Evolutionary conservation across 1,140 invertebrate species (phyloP).

Genomic region (Brachionus paranguensis): DNA sequence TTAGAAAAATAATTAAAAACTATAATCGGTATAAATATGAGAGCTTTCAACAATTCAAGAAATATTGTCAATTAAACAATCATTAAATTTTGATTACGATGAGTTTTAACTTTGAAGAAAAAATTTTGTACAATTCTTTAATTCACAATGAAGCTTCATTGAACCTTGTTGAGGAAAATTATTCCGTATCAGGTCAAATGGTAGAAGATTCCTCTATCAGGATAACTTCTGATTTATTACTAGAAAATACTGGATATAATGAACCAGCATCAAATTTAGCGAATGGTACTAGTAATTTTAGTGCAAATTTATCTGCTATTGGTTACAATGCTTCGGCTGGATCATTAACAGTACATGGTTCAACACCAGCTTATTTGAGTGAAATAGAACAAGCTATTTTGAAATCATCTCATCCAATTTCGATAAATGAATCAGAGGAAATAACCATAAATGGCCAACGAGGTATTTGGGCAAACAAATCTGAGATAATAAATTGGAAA

Average conservation of each 20-base stretch:
- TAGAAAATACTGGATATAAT: neutral
- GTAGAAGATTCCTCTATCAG: neutral
- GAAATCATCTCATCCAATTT: neutral
- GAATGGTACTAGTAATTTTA: neutral
- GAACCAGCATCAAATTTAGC: neutral
- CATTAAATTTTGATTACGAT: neutral
- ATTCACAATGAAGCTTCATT: neutral
- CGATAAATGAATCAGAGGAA: neutral
- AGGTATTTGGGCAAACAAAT: neutral
- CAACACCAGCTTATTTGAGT: neutral
- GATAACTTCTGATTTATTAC: neutral
- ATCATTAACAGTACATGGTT: neutral
- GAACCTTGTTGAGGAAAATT: neutral
- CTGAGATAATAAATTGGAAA: neutral
- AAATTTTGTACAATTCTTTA: neutral
- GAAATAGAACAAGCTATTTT: neutral
- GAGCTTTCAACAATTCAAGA: neutral
- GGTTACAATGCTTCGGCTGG: neutral
- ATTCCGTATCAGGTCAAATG: neutral
- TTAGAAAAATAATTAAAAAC: neutral
- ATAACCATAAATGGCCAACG: neutral
- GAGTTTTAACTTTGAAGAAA: neutral
- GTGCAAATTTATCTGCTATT: neutral
- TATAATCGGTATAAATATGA: neutral
- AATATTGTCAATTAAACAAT: neutral